Evolutionary conservation across 1,140 invertebrate genomes (phyloP).

Genomic region (Dreissena rostriformis): DNA sequence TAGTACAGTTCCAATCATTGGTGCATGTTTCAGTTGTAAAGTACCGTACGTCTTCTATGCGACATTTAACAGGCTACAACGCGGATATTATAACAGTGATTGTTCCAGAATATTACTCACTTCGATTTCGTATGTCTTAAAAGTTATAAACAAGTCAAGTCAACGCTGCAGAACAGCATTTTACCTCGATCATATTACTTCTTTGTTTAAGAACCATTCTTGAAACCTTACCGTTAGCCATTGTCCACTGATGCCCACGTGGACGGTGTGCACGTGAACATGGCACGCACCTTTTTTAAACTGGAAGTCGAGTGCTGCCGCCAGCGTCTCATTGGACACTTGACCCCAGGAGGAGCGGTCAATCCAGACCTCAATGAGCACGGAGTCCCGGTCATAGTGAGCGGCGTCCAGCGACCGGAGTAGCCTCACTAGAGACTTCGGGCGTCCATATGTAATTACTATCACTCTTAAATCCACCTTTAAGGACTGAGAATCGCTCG

Average conservation of each 20-base stretch:
- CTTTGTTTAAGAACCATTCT: too few species aligned
- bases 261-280: slow-evolving; percentile 63
- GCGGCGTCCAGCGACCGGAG: slow-evolving; percentile 63
- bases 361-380: slow-evolving; percentile 68
- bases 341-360: slow-evolving; percentile 59
- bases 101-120: too few species aligned
- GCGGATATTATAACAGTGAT: too few species aligned
- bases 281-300: slow-evolving; percentile 64
- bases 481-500: too few species aligned
- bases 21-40: too few species aligned
- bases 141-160: too few species aligned
- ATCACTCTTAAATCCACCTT: slow-evolving; percentile 53
- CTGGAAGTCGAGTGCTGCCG: slow-evolving; percentile 52
- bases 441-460: slow-evolving; percentile 63
- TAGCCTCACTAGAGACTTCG: slow-evolving; percentile 54
- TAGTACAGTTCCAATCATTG: too few species aligned
- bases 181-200: too few species aligned
- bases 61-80: too few species aligned
- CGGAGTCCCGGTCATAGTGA: slow-evolving; percentile 60
- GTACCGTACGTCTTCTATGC: too few species aligned
- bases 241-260: slow-evolving; percentile 73
- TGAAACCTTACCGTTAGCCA: slow-evolving; percentile 59
- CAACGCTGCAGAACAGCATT: too few species aligned
- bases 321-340: slow-evolving; percentile 59
- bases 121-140: too few species aligned